These are phyloP conservation scores for Melanotus villosus DNA, from an alignment of 2,888 invertebrate species.

Conservation along the genomic window DNA sequence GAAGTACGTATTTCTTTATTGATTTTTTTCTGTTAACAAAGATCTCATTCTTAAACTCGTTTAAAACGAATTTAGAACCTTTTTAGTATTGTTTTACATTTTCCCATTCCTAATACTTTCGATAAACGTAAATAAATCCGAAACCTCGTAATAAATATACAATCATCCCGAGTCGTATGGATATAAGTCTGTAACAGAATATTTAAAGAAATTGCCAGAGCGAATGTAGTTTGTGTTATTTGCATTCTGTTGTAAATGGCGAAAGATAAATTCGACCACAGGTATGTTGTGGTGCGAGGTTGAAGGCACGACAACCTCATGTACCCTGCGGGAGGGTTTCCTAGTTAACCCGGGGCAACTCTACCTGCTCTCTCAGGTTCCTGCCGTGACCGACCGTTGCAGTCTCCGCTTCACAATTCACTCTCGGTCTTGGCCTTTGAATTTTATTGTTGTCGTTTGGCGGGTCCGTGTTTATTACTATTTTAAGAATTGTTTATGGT, in stretches of 20 bases:
- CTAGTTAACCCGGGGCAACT: constrained; percentile 67
- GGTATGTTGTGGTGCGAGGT: constrained; percentile 40
- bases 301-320: constrained; percentile 40
- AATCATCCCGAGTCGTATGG: too few species aligned
- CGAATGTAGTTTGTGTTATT: constrained; percentile 10
- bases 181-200: background rate
- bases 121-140: too few species aligned
- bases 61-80: too few species aligned
- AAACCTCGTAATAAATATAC: too few species aligned
- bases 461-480: constrained; percentile 20
- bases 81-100: too few species aligned
- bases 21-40: too few species aligned
- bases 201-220: background rate
- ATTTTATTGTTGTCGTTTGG: constrained; percentile 38
- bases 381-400: constrained; percentile 57
- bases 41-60: too few species aligned
- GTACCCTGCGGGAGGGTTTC: constrained; percentile 67
- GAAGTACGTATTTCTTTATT: constrained; percentile 55
- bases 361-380: constrained; percentile 50
- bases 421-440: constrained; percentile 27
- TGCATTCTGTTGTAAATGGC: constrained; percentile 30
- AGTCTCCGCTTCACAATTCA: constrained; percentile 49
- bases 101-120: too few species aligned
- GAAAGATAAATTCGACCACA: constrained; percentile 40
- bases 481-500: constrained; percentile 19